Evolutionary conservation across 1,140 invertebrate species (phyloP), one percentile per base, ranked within the genome.

Genomic region (Vanessa atalanta): DNA sequence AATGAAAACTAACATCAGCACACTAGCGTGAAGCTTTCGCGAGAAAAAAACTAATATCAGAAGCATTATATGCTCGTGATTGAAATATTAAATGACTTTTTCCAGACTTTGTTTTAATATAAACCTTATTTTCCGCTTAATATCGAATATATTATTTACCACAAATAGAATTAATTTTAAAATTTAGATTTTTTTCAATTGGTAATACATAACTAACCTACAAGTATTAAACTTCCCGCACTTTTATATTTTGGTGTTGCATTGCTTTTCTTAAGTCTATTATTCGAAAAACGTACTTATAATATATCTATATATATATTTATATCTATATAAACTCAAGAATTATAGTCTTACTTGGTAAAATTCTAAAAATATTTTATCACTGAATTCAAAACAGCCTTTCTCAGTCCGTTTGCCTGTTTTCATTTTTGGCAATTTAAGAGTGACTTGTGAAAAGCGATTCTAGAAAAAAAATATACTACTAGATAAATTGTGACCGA

Each of bases 391-490:
- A 80, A 82, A 81, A 89, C 86, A 89, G 88, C 88, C 88, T 81
- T 85, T 76, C 76, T 88, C 88, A 89, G 85, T 89, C 86, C 74
- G 76, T 79, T 76, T 83, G 79, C 83, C 81, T 77, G 60, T 55
- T 69, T 73, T 60, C 73, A 72, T 68, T 83, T n/a, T 84, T 84
- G 83, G 82, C 85, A 83, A 82, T 69, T 68, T 69, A 79, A 50
- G 47, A 61, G 65, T 64, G 65, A 73, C 72, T 73, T 73, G 64
- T 57, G 47, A 71, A 69, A 74, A 76, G 73, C 68, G 23, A 70
- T 57, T 53, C 74, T 71, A 76, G 53, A 55, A 55, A 16, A 55
- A 16, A 64, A 20, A 57, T 31, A 31, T 31, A 6, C 51, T 57
- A 57, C 66, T 20, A 68, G 13, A 60, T 60, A 11, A 26, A 20